phyloP scores from a whole-genome alignment of 2,113 vertebrate genomes.

The Porphyrio hochstetteri region DNA sequence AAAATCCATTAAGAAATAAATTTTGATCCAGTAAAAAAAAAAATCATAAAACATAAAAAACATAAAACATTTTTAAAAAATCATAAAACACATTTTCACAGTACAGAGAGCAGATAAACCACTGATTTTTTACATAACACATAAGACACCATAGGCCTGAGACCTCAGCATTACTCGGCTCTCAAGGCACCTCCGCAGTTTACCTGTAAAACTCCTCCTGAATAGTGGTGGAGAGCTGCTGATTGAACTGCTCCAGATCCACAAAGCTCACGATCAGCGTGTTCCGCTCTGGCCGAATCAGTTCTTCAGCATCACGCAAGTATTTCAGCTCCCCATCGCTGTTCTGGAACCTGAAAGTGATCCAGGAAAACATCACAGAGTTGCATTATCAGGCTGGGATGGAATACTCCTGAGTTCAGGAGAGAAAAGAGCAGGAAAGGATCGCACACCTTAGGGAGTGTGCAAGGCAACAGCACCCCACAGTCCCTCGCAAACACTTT shows the following conservation, averaged over 20 bases:
- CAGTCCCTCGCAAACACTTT: neutral
- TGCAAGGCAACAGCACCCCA: neutral
- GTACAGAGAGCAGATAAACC: neutral
- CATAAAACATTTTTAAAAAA: no score
- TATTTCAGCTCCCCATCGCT: constrained; percentile 93
- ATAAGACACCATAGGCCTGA: rapidly evolving
- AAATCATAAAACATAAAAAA: no score
- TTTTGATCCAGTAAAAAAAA: neutral
- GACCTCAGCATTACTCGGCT: neutral
- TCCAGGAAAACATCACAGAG: neutral
- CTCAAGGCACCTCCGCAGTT: constrained; percentile 19
- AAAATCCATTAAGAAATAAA: neutral
- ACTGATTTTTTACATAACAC: neutral
- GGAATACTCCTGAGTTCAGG: neutral
- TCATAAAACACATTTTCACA: neutral
- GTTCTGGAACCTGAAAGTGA: constrained; percentile 84
- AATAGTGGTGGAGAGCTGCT: constrained; percentile 94
- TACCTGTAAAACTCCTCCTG: constrained; percentile 98
- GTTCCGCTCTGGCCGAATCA: constrained; percentile 96
- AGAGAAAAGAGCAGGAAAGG: neutral
- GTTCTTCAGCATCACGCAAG: constrained; percentile 89
- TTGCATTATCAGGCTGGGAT: neutral
- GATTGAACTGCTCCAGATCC: constrained; percentile 95
- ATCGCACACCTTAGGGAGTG: rapidly evolving
- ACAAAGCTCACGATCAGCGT: constrained; percentile 91